Conservation (phyloP, 2,113 vertebrate species). For the Apteryx mantelli region DNA sequence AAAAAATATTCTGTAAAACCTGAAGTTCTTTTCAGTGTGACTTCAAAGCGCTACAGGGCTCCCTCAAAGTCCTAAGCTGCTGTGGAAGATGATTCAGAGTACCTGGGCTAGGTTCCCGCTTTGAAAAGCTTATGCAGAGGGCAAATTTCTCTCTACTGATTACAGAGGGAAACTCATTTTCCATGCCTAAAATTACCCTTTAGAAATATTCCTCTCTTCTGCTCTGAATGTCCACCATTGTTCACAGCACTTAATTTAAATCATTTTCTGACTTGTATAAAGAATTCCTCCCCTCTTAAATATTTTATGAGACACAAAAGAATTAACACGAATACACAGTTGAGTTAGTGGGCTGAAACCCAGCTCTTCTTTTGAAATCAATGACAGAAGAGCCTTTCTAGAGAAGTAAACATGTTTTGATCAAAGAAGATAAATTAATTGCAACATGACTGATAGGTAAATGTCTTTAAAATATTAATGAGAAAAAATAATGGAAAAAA, state of each 20-base stretch:
- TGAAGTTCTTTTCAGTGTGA: neutral
- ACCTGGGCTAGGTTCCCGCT: neutral
- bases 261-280: neutral
- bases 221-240: neutral
- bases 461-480: slow-evolving; percentile 24
- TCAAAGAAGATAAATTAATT: slow-evolving; percentile 33
- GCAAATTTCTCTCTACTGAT: neutral
- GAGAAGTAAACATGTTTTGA: slow-evolving; percentile 27
- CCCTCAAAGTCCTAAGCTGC: neutral
- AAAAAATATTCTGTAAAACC: neutral
- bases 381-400: slow-evolving; percentile 2
- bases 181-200: neutral
- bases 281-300: neutral
- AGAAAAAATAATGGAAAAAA: neutral
- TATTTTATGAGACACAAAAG: neutral
- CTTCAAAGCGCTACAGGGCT: neutral
- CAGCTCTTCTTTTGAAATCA: neutral
- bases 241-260: neutral
- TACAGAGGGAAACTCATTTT: neutral
- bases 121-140: neutral
- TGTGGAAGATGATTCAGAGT: neutral
- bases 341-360: slow-evolving; percentile 1
- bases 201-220: neutral
- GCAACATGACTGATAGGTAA: neutral
- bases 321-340: neutral